These are phyloP conservation scores for Lasioglossum vierecki DNA, from an alignment of 2,888 invertebrate genomes.

Conservation along the genomic window DNA sequence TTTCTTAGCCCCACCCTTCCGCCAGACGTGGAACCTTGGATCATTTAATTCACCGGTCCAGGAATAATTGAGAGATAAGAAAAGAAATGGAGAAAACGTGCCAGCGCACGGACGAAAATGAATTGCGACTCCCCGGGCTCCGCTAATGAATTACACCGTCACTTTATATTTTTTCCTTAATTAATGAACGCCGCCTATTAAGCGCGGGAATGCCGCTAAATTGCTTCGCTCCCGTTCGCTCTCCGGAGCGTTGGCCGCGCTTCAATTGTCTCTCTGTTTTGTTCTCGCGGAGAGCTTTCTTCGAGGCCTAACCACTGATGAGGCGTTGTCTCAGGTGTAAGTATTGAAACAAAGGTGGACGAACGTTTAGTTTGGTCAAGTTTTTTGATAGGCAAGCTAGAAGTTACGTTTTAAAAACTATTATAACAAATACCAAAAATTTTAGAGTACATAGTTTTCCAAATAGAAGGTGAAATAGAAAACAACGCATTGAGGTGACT, in stretches of 20 bases:
- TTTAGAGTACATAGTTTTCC: neutral
- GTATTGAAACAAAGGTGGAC: neutral
- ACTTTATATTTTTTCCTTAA: slow-evolving; percentile 75
- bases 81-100: slow-evolving; percentile 25
- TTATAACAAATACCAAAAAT: neutral
- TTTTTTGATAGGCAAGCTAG: neutral
- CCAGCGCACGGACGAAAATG: slow-evolving; percentile 25
- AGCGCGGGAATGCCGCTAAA: slow-evolving; percentile 24
- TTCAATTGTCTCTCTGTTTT: neutral
- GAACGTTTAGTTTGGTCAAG: neutral
- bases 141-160: slow-evolving; percentile 49
- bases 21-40: neutral
- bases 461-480: neutral
- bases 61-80: slow-evolving; percentile 52
- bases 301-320: neutral
- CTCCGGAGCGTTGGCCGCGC: neutral
- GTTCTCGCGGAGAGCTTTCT: neutral
- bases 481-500: neutral
- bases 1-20: neutral
- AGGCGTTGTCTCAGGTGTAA: neutral
- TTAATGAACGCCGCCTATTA: slow-evolving; percentile 51
- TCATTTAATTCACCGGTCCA: slow-evolving; percentile 37
- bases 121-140: slow-evolving; percentile 25
- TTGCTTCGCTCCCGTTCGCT: slow-evolving; percentile 28
- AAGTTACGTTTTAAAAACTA: neutral